A percentile compares a stretch with the other conserved stretches of the same genome.
Evolutionary conservation across 2,888 invertebrate species (phyloP).

Genomic region (Drosophila hamatofila): DNA sequence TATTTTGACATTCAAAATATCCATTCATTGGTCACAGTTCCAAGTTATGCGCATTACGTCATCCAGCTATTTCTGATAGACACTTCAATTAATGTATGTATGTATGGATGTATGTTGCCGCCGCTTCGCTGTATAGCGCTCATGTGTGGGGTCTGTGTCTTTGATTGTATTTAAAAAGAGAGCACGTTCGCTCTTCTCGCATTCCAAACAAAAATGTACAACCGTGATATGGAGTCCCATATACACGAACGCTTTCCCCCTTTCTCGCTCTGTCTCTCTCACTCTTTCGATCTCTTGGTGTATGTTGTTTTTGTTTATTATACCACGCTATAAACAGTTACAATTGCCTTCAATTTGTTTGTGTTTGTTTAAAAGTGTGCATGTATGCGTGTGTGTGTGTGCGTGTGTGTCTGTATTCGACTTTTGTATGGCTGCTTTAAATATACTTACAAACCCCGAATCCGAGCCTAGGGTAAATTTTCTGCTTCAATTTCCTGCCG

Average conservation of each 20-base stretch:
- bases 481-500: constrained; percentile 44
- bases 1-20: constrained; percentile 3
- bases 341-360: constrained; percentile 59
- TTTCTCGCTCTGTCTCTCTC: constrained; percentile 29
- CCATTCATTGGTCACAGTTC: constrained; percentile 68
- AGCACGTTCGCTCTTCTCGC: constrained; percentile 40
- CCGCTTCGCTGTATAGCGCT: constrained; percentile 20
- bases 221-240: constrained; percentile 14
- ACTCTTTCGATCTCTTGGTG: constrained; percentile 22
- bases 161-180: constrained; percentile 45
- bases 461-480: constrained; percentile 43
- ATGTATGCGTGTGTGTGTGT: not conserved
- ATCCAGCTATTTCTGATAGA: constrained; percentile 82
- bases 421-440: constrained; percentile 70
- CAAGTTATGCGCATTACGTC: constrained; percentile 77
- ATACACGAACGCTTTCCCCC: constrained; percentile 1
- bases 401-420: constrained; percentile 12
- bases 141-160: constrained; percentile 23
- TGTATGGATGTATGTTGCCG: constrained; percentile 9
- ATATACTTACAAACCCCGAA: constrained; percentile 33
- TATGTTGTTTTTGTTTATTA: constrained; percentile 65
- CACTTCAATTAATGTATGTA: constrained; percentile 75
- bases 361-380: constrained; percentile 17
- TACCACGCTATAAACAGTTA: constrained; percentile 69
- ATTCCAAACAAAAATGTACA: constrained; percentile 59